Percentiles rank a stretch among this genome's conserved stretches.
phyloP scores from a whole-genome alignment of 2,888 invertebrate species.

The Leucania comma region DNA sequence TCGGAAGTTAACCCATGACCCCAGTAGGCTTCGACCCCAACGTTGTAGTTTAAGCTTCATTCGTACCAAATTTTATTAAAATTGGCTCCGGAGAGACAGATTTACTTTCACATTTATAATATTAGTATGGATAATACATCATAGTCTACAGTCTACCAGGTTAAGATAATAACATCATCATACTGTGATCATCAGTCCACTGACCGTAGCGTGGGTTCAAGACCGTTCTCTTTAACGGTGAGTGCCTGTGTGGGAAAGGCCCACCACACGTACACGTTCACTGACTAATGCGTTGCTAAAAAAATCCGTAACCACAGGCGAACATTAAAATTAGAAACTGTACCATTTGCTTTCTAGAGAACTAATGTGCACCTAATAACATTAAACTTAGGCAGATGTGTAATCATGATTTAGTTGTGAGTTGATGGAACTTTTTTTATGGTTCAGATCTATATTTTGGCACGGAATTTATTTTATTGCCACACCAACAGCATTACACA shows the following conservation, averaged over 20 bases:
- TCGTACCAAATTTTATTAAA: too few species aligned
- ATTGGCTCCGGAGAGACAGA: too few species aligned
- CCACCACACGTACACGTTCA: conserved; percentile 20
- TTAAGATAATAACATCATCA: conserved; percentile 21
- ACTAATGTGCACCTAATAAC: not conserved
- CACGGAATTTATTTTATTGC: too few species aligned
- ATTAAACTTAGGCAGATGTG: not conserved
- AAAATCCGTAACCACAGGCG: conserved; percentile 22
- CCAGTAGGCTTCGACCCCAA: too few species aligned
- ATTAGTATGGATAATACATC: too few species aligned
- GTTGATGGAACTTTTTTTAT: not conserved
- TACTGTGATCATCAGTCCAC: conserved; percentile 39
- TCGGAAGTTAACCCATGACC: too few species aligned
- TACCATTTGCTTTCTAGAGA: conserved; percentile 15
- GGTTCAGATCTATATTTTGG: not conserved
- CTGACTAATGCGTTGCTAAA: conserved; percentile 31
- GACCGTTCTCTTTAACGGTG: conserved; percentile 46
- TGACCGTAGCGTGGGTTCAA: conserved; percentile 40
- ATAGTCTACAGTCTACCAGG: not conserved
- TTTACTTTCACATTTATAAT: too few species aligned
- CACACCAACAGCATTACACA: too few species aligned
- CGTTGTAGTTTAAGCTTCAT: too few species aligned
- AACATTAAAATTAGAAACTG: conserved; percentile 11
- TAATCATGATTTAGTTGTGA: not conserved
- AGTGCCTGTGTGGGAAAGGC: conserved; percentile 43